Percentiles rank a stretch among this genome's conserved stretches.
These are phyloP conservation scores for Grapholita molesta DNA, from an alignment of 1,140 invertebrate species.

Conservation along the genomic window DNA sequence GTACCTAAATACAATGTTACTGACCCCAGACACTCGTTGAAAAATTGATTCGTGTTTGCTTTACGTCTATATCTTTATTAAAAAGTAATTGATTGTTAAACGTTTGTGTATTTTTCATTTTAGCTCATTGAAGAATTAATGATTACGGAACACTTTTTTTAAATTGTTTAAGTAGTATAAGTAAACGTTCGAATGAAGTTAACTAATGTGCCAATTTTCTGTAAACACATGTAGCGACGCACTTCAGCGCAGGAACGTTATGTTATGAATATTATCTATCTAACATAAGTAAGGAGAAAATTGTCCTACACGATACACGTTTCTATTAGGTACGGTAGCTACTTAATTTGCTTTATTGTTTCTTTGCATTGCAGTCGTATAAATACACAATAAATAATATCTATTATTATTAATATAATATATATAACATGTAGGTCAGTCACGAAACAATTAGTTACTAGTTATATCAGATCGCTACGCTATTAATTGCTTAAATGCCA, in stretches of 20 bases:
- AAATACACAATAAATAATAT: neutral
- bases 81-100: too few species aligned
- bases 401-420: neutral
- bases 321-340: neutral
- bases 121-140: too few species aligned
- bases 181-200: too few species aligned
- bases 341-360: neutral
- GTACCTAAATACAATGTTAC: neutral
- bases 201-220: too few species aligned
- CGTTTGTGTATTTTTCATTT: too few species aligned
- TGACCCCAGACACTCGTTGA: neutral
- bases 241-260: too few species aligned
- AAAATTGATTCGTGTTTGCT: neutral
- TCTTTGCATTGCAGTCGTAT: neutral
- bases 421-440: neutral
- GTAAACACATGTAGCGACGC: too few species aligned
- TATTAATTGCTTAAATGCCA: slow-evolving; percentile 3
- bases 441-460: neutral
- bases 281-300: too few species aligned
- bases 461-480: neutral
- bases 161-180: too few species aligned
- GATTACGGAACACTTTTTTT: too few species aligned
- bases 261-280: too few species aligned
- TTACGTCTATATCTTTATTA: neutral
- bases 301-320: too few species aligned